Base-by-base conservation (phyloP, 2,888 invertebrate genomes). In the Chrysina gloriosa region DNA sequence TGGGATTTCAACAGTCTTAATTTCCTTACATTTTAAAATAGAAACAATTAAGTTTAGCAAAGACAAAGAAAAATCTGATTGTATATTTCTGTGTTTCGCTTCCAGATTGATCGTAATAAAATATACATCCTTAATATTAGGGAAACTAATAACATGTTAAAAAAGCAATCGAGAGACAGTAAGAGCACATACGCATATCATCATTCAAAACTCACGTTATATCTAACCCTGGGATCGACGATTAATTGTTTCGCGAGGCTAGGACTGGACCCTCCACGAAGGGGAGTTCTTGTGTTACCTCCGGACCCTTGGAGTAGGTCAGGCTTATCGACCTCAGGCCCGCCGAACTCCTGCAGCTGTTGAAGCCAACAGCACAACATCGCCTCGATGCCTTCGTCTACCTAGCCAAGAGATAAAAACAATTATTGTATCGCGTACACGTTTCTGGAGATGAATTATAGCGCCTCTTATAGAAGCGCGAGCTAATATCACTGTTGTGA, bases 341-440 rank as follows among this genome's bases (percentile, higher is more conserved):
- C 92, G 11, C 93, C 92, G 75, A 93, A 92, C 80, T 93, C 93
- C 81, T 93, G 93, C 70, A 94, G 84, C 79, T 92, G 93, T 80
- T 93, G 93, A 70, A 94, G 83, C 92, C 93, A 93, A 80, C 93
- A 93, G 77, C 93, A 92, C 14, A 94, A 86, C 93, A 94, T 93
- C 65, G 92, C 91, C 82, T 94, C 94, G 82, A 94, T 93, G 68
- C 94, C 94, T 79, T 93, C 93, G 77, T 91, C 90, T 70, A 91
- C 90, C 90, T 91, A 75, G 52, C 75, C 70, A 68, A 68, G 39
- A 65, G 61, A 68, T 39, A 34, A 58, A 48, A 56, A 29, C 50
- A 16, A 52, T 52, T 52, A 52, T 52, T 52, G 9, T 19, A 63
- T 19, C 16, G 23, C 16, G 7, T 63, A 29, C 5, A 2, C 11